Base-by-base conservation (phyloP, 1,140 invertebrate species). In the Mycetomoellerius zeteki region DNA sequence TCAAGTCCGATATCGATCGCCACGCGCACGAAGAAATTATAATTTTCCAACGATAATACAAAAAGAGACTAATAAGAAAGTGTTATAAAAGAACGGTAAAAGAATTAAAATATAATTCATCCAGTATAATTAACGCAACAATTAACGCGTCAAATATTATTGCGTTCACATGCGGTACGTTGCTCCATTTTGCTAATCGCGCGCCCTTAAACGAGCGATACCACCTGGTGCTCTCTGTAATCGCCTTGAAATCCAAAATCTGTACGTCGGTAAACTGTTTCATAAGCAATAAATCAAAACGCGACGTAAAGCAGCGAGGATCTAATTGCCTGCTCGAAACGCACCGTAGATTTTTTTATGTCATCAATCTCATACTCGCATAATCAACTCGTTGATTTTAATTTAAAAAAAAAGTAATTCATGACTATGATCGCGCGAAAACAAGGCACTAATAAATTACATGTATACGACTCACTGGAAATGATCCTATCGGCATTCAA, bases 121-220 rank as follows among this genome's bases (percentile, higher is more conserved):
- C 14, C 27, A 0, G n/a, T 24, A 33, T 73, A 73, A 82, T 82
- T 73, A 72, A 43, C 47, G 67, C 37, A 3, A 24, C 67, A 82
- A 82, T 73, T 73, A 82, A 73, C 67, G 37, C 67, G 33, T 30
- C 52, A 52, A 43, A 21, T 60, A 60, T 82, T 58, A 82, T 73
- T 82, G 67, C 80, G 37, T 60, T 82, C 80, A 19, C 67, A 82
- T 82, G 54, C 78, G 67, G 78, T 7, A 14, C 67, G 19, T n/a
- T 24, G 54, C 69, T 73, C 80, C 80, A 82, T 73, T 60, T 82
- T 82, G 80, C 67, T 82, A 82, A 82, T 82, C 80, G 67, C 37
- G 27, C 54, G 24, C 52, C 4, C 69, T 73, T 73, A 73, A 82
- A 82, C 67, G 67, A 73, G 54, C 80, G 80, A 73, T 50, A 33